These are phyloP conservation scores for Dicrurus megarhynchus DNA, from an alignment of 2,113 vertebrate genomes.

Conservation along the genomic window DNA sequence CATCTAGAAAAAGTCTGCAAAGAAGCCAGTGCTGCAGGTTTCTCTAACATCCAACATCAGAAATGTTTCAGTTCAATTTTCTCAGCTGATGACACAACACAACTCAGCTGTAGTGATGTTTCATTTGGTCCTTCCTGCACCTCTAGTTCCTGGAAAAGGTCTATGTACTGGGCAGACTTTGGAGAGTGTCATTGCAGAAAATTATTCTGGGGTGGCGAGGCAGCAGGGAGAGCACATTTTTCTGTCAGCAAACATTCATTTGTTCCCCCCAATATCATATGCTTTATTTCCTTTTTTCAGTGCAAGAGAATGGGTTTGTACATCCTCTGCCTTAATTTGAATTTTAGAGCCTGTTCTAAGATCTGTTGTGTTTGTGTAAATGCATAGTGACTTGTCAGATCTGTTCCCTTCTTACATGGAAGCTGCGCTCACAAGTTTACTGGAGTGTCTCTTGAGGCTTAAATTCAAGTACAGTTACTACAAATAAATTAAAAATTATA, in stretches of 20 bases:
- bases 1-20: background rate
- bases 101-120: background rate
- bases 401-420: background rate
- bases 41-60: fast-evolving
- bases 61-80: background rate
- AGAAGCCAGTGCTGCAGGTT: background rate
- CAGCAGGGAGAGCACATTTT: background rate
- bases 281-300: background rate
- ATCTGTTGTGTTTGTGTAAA: background rate
- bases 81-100: background rate
- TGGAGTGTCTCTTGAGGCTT: background rate
- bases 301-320: background rate
- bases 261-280: background rate
- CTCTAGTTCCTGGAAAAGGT: background rate
- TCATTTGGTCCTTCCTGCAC: background rate
- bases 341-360: background rate
- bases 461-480: background rate
- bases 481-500: background rate
- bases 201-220: background rate
- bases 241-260: background rate
- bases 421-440: background rate
- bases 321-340: background rate
- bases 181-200: background rate
- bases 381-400: background rate
- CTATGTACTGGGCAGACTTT: background rate